Base-by-base conservation (phyloP, 2,113 vertebrate genomes). In the Petrocephalus microphthalmus region DNA sequence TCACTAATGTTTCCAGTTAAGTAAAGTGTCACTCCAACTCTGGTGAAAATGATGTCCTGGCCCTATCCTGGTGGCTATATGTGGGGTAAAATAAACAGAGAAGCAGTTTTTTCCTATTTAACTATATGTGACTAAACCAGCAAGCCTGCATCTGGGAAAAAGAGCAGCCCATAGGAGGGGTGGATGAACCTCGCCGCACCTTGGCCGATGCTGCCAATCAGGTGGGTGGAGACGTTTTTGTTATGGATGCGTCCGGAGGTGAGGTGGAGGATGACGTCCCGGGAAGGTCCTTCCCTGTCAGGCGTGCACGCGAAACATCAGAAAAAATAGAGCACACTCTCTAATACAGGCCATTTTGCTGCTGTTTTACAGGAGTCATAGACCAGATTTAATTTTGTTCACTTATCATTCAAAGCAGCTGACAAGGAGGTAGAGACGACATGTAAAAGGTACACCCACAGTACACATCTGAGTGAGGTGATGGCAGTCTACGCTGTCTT, bases 191-290 rank as follows among this genome's bases (percentile, higher is more conserved):
- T 7, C 0, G 13, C 19, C 6, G 78, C 91, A 96, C 95, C 96
- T 95, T 95, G 95, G 84, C 93, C 95, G 89, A 99, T 99, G 95
- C 96, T 99, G 85, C 98, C 98, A 33, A 99, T 97, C 0, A 99
- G 95, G 88, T 99, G 98, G 85, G 98, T 99, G 87, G 98, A 99
- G 84, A 99, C 98, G 0, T 99, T 99, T 93, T 99, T 99, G 93
- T 99, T 99, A 94, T 99, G 98, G 91, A 98, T 99, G 86, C 98
- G 96, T 86, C 98, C 98, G 0, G 96, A 98, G 0, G 98, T 99
- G 84, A 98, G 96, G 90, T 97, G 98, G 13, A 97, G 95, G 91
- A 97, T 91, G 0, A 99, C 94, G 2, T 99, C 98, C 90, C 97
- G 94, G 54, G 96, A 87, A 1, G 97, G 91, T 1, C 91, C 92